A percentile compares a stretch with the other conserved stretches of the same genome.
These are phyloP conservation scores for Pipistrellus nathusii DNA, from an alignment of 2,797 vertebrate species.

Conservation along the genomic window DNA sequence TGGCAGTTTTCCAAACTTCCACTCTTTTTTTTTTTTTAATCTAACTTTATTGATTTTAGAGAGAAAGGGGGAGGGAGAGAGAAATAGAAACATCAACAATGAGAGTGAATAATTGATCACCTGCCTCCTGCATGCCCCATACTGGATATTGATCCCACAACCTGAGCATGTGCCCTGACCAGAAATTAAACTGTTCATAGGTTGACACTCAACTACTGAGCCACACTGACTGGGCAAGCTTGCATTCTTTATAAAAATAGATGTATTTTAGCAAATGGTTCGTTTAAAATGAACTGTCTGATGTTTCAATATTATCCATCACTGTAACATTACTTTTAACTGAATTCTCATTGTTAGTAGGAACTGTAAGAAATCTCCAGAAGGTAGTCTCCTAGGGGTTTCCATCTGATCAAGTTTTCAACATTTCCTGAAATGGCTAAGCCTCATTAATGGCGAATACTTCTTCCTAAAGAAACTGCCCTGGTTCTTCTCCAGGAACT, in stretches of 20 bases:
- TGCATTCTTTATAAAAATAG: slow-evolving; percentile 13
- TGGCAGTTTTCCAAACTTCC: neutral
- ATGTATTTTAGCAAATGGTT: neutral
- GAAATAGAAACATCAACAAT: too few species aligned
- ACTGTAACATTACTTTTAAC: slow-evolving; percentile 48
- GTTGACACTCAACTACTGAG: too few species aligned
- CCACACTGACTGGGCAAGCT: neutral
- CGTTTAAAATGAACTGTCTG: slow-evolving; percentile 28
- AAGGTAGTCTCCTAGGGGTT: slow-evolving; percentile 8
- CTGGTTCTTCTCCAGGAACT: slow-evolving; percentile 53
- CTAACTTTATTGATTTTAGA: too few species aligned
- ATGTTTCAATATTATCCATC: slow-evolving; percentile 27
- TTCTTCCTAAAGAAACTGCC: slow-evolving; percentile 60
- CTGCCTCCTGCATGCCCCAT: too few species aligned
- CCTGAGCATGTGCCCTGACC: too few species aligned
- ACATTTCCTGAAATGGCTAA: slow-evolving; percentile 57
- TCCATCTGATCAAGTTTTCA: slow-evolving; percentile 60
- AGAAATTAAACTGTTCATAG: too few species aligned
- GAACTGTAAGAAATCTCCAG: neutral
- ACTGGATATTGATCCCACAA: too few species aligned
- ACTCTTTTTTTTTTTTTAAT: neutral
- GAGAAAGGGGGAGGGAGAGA: too few species aligned
- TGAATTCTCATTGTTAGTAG: slow-evolving; percentile 50
- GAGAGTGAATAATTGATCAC: too few species aligned
- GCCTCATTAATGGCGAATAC: slow-evolving; percentile 55